Percentiles rank a stretch among this genome's conserved stretches.
phyloP scores from a whole-genome alignment of 2,113 vertebrate species.

The Cromileptes altivelis region DNA sequence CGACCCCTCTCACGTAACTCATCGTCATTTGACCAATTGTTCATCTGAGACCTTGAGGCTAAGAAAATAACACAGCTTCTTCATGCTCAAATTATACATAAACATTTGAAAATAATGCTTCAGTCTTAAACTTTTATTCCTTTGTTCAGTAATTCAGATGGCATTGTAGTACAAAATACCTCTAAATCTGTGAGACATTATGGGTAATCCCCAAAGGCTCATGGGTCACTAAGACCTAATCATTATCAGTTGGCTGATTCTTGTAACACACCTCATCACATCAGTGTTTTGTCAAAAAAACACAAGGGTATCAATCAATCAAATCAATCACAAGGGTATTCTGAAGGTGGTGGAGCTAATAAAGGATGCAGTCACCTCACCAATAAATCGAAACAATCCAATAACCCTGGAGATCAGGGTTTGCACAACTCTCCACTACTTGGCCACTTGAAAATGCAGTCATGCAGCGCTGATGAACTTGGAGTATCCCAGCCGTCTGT shows the following conservation, averaged over 20 bases:
- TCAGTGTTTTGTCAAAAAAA: constrained; percentile 22
- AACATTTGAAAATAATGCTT: neutral
- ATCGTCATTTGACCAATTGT: no score
- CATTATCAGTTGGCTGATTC: constrained; percentile 22
- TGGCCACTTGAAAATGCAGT: constrained; percentile 9
- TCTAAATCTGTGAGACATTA: neutral
- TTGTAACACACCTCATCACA: constrained; percentile 1
- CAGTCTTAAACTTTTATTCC: neutral
- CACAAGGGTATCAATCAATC: constrained; percentile 27
- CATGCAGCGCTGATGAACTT: constrained; percentile 42
- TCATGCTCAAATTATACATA: neutral
- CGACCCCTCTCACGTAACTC: no score
- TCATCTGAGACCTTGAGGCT: no score
- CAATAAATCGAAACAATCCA: constrained; percentile 30
- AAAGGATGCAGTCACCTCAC: constrained; percentile 32
- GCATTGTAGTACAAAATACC: neutral
- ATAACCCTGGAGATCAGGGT: constrained; percentile 24
- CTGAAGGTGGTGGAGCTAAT: constrained; percentile 26
- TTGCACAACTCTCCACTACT: constrained; percentile 1
- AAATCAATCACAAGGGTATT: constrained; percentile 30
- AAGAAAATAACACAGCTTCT: neutral
- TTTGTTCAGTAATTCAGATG: neutral
- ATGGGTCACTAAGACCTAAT: constrained; percentile 29
- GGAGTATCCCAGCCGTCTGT: constrained; percentile 24
- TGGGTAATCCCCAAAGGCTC: constrained; percentile 5